A percentile compares a stretch with the other conserved stretches of the same genome.
These are phyloP conservation scores for Tricholauxania praeusta DNA, from an alignment of 2,888 invertebrate genomes.

Conservation along the genomic window DNA sequence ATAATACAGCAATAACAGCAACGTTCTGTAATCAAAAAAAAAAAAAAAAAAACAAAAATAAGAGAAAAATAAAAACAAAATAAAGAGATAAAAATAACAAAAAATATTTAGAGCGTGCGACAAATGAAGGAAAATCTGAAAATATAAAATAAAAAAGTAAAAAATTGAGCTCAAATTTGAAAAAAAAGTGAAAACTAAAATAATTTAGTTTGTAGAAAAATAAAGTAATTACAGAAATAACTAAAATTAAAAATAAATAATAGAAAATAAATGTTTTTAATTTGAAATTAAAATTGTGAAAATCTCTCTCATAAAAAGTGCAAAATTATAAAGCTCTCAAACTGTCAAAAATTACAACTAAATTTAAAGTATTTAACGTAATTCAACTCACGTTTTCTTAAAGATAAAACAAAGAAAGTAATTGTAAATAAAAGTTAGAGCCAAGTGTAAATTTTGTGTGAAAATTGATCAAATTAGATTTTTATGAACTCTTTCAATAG, in stretches of 20 bases:
- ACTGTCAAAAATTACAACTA: too few relatives aligned
- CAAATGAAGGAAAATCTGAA: neutral
- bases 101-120: conserved; percentile 32
- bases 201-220: neutral
- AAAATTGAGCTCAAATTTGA: neutral
- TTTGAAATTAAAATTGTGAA: too few relatives aligned
- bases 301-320: too few relatives aligned
- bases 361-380: neutral
- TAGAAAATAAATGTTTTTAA: too few relatives aligned
- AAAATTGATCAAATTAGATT: too few relatives aligned
- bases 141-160: neutral
- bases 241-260: too few relatives aligned
- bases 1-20: neutral
- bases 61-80: neutral
- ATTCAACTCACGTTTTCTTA: neutral
- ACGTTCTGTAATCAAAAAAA: neutral
- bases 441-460: too few relatives aligned
- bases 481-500: too few relatives aligned
- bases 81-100: neutral
- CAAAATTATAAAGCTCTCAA: too few relatives aligned
- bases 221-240: too few relatives aligned
- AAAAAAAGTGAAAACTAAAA: neutral
- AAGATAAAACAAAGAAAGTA: neutral
- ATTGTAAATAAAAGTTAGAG: neutral
- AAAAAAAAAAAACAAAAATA: neutral